Percentiles rank a stretch among this genome's conserved stretches.
phyloP scores from a whole-genome alignment of 2,797 vertebrate genomes.

The Enteromius radiatus region DNA sequence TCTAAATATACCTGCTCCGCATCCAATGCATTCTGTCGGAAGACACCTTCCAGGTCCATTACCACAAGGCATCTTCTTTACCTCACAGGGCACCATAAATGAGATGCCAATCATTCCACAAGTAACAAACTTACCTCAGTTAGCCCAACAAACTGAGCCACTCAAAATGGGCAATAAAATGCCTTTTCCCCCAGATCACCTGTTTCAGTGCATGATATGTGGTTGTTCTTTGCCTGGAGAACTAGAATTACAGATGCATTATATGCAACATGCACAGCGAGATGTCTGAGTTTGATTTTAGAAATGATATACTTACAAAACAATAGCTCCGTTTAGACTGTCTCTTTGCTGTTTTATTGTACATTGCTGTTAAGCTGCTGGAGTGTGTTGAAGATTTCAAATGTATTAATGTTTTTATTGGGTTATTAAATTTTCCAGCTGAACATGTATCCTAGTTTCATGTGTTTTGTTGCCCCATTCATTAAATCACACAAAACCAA shows the following conservation, averaged over 20 bases:
- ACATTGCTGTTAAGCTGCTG: conserved; percentile 46
- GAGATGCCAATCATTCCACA: conserved; percentile 73
- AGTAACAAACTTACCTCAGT: conserved; percentile 74
- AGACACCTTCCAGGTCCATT: conserved; percentile 72
- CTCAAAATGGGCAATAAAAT: conserved; percentile 74
- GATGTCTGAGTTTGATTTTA: conserved; percentile 71
- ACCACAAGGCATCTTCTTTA: conserved; percentile 77
- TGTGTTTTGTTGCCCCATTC: not conserved
- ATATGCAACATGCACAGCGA: conserved; percentile 82
- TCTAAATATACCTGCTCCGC: conserved; percentile 72
- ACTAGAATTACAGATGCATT: conserved; percentile 83
- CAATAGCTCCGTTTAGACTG: conserved; percentile 35
- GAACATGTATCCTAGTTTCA: not conserved
- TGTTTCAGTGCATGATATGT: conserved; percentile 83
- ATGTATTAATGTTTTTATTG: conserved; percentile 27
- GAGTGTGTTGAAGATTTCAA: conserved; percentile 28
- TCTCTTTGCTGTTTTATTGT: conserved; percentile 30
- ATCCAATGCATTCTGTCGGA: conserved; percentile 76
- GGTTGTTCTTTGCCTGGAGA: conserved; percentile 79
- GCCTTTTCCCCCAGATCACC: conserved; percentile 76
- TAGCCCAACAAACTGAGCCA: conserved; percentile 71
- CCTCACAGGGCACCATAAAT: conserved; percentile 73
- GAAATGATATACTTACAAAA: not conserved
- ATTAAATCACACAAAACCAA: not conserved
- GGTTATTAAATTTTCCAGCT: conserved; percentile 39